Evolutionary conservation across 2,888 invertebrate species (phyloP).

Genomic region (Euproctis similis): DNA sequence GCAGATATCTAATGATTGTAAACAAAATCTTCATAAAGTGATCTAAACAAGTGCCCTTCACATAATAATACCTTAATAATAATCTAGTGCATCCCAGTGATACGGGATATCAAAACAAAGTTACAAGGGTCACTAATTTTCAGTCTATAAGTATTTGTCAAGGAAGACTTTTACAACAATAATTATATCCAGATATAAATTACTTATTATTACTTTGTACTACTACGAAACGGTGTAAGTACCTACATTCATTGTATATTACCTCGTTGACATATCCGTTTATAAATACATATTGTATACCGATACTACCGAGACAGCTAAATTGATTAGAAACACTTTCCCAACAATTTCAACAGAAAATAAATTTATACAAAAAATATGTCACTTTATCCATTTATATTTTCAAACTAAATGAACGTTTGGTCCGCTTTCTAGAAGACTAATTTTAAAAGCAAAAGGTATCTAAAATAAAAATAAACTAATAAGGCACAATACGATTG

Average conservation of each 20-base stretch:
- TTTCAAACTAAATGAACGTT: constrained; percentile 46
- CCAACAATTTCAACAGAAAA: constrained; percentile 47
- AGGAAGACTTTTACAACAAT: constrained; percentile 55
- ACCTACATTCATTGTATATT: constrained; percentile 35
- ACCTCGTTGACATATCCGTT: constrained; percentile 36
- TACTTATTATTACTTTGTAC: constrained; percentile 62
- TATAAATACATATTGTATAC: constrained; percentile 46
- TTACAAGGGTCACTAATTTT: constrained; percentile 46
- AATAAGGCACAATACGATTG: constrained; percentile 66
- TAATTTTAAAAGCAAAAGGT: constrained; percentile 26
- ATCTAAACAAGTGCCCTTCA: constrained; percentile 64
- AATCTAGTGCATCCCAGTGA: constrained; percentile 71
- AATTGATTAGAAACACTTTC: constrained; percentile 33
- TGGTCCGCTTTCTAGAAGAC: constrained; percentile 63
- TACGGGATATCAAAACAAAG: constrained; percentile 41
- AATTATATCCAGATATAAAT: constrained; percentile 50
- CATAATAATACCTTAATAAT: constrained; percentile 37
- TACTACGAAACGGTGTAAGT: constrained; percentile 56
- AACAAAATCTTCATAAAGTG: too few relatives aligned
- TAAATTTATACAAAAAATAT: constrained; percentile 66
- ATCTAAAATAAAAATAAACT: constrained; percentile 39
- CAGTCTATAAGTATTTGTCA: constrained; percentile 58
- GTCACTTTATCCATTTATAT: constrained; percentile 41
- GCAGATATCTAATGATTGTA: background rate
- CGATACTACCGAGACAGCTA: constrained; percentile 36